These are phyloP conservation scores for Galeopterus variegatus DNA, from an alignment of 2,113 vertebrate species.

Conservation along the genomic window DNA sequence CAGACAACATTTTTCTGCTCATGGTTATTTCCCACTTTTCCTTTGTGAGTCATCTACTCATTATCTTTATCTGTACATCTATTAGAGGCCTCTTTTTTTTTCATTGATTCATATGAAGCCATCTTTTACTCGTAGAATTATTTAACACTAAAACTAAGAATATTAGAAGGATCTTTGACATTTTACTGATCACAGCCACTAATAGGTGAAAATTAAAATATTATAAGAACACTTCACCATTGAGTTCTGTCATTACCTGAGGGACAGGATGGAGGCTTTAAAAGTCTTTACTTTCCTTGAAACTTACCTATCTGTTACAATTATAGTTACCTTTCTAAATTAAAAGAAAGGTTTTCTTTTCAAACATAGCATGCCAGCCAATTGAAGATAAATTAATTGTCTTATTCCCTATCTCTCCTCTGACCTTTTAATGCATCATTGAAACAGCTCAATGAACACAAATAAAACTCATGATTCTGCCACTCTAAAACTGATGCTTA, in stretches of 20 bases:
- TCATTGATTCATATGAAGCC: background rate
- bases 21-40: background rate
- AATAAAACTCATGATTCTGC: conserved; percentile 68
- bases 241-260: conserved; percentile 52
- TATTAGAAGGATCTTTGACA: conserved; percentile 26
- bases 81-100: background rate
- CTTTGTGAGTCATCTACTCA: conserved; percentile 40
- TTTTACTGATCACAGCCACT: conserved; percentile 59
- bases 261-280: conserved; percentile 4
- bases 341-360: conserved; percentile 44
- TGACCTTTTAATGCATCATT: conserved; percentile 53
- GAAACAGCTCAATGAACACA: conserved; percentile 26
- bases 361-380: conserved; percentile 25
- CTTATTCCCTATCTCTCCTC: background rate
- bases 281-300: conserved; percentile 51
- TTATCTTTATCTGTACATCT: conserved; percentile 59
- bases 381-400: conserved; percentile 36
- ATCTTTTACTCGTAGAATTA: conserved; percentile 46
- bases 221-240: background rate
- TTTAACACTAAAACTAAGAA: conserved; percentile 39
- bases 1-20: conserved; percentile 35
- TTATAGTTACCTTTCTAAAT: conserved; percentile 62
- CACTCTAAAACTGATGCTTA: conserved; percentile 35
- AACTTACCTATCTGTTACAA: conserved; percentile 54
- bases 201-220: conserved; percentile 69